Base-by-base conservation (phyloP, 1,140 invertebrate species). In the Ceratina calcarata region DNA sequence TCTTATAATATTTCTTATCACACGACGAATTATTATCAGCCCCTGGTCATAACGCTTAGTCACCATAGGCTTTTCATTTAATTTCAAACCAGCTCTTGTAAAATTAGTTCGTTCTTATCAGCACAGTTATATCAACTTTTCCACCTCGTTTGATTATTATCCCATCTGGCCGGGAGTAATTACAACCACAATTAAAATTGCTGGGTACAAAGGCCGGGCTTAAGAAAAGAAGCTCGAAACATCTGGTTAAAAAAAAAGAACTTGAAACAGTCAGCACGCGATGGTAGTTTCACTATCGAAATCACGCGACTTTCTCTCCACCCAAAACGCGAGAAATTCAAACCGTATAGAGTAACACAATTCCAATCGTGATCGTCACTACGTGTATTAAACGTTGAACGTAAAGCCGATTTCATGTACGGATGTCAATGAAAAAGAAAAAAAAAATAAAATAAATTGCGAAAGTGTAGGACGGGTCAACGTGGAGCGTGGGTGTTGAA, bases 241-340 rank as follows among this genome's bases (percentile, higher is more conserved):
- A 58, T 7, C 27, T 37, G 10, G 13, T 32, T 22, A 16, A 37
- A 60, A 70, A 12, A 37, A 13, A 22, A n/a, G 6, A 10, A 70
- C n/a, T 45, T 22, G 15, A 67, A 67, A 53, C 65, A 53, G 49
- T 27, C 37, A 6, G 55, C 55, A 70, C 68, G 68, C 68, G 20
- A 58, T n/a, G 55, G 55, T 58, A 32, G 13, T 27, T 58, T 70
- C 27, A 22, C 6, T 20, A 22, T 22, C n/a, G 55, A 58, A 70
- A 70, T 45, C 55, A 37, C 55, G 55, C 55, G 55, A 37, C n/a
- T 32, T 60, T 8, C 13, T 24, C 22, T 3, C 37, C n/a, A 1
- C 8, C 3, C 32, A 16, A 58, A 70, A n/a, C 55, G 15, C 16
- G n/a, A 45, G n/a, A 45, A n/a, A 45, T 45, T 58, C 27, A 45